Base-by-base conservation (phyloP, 2,797 vertebrate species). In the Artibeus lituratus region DNA sequence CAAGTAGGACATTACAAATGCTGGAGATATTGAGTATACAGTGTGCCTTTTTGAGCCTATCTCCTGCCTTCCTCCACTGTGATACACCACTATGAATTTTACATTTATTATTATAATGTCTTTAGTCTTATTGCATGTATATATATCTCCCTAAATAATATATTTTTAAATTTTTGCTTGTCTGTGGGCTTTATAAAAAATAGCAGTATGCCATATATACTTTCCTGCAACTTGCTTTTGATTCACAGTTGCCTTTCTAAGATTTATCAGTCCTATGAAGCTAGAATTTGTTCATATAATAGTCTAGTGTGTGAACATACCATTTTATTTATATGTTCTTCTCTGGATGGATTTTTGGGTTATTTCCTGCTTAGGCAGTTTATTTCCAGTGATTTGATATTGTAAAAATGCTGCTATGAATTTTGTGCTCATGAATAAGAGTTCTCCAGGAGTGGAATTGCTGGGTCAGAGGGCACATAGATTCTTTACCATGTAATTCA, bases 221-320 rank as follows among this genome's bases (percentile, higher is more conserved):
- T 88, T 51, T 91, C 16, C n/a, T 78, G 4, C 8, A 57, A 32
- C 67, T 93, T 93, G 3, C 24, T 65, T 70, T 93, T 87, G n/a
- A 51, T 85, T 86, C 55, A 39, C 37, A 85, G 32, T 87, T 77
- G 1, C 93, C 77, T 90, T 93, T 92, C 49, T 92, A 86, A 90
- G 69, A 65, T 59, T 26, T 83, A 32, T 44, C 26, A 29, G 49
- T 65, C 7, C 51, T 72, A 12, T 32, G 80, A 93, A 92, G 35
- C 19, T 88, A 55, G 10, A 65, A 53, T 73, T 39, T 90, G 55
- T 69, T 84, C 5, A 7, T 90, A 53, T 67, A 73, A 44, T 49
- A 69, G 67, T 95, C 35, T 80, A 7, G 67, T 87, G 12, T 78
- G 35, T 72, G 82, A 65, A 85, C 29, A 80, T 65, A 73, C 4